phyloP scores from a whole-genome alignment of 1,140 invertebrate species.

The Nephila pilipes region DNA sequence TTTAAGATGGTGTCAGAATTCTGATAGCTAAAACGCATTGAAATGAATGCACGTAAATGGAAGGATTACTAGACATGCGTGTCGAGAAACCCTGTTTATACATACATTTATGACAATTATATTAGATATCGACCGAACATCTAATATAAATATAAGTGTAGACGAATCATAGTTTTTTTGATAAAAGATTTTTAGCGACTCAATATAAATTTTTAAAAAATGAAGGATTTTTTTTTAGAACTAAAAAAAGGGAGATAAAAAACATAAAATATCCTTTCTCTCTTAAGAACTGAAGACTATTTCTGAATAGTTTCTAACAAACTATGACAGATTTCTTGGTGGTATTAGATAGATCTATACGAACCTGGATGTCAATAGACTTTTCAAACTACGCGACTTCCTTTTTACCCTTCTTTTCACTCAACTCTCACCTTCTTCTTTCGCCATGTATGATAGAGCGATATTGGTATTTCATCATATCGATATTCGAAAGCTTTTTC shows the following conservation, averaged over 20 bases:
- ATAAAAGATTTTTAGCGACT: no score
- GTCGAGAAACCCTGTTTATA: no score
- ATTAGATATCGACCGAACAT: no score
- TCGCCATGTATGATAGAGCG: background rate
- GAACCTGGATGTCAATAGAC: background rate
- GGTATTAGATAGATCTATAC: background rate
- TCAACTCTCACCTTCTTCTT: background rate
- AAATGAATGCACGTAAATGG: no score
- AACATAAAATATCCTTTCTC: background rate
- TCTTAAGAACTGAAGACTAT: background rate
- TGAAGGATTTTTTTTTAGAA: no score
- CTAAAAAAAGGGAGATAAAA: background rate
- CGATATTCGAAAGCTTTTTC: conserved; percentile 38
- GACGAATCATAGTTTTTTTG: no score
- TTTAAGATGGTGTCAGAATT: no score
- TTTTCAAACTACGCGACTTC: background rate
- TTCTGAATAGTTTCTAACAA: conserved; percentile 16
- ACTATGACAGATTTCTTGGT: background rate
- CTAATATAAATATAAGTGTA: no score
- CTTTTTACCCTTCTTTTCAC: background rate
- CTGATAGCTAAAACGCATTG: no score
- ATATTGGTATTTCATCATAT: conserved; percentile 28
- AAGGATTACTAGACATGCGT: no score
- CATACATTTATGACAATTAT: no score
- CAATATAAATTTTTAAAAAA: no score